These are phyloP conservation scores for Prunella strophiata DNA, from an alignment of 2,797 vertebrate species.

Conservation along the genomic window DNA sequence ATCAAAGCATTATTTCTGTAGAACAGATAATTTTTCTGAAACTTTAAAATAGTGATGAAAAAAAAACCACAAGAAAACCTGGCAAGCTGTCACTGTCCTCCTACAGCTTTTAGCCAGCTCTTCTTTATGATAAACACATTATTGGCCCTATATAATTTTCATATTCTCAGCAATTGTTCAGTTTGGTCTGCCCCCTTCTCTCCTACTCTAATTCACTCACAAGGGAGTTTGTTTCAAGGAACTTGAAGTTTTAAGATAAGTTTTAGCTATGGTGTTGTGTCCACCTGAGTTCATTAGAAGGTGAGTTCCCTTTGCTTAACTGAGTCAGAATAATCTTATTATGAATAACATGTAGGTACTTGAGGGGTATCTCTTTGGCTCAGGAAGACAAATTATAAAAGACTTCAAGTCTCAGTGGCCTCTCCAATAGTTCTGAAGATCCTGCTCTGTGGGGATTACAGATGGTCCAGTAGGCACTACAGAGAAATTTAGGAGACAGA, in stretches of 20 bases:
- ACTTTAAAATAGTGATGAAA: conserved; percentile 13
- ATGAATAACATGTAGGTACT: background rate
- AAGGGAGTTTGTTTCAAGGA: background rate
- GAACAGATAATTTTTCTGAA: conserved; percentile 22
- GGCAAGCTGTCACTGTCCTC: conserved; percentile 49
- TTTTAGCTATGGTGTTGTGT: background rate
- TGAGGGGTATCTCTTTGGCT: background rate
- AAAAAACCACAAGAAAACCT: background rate
- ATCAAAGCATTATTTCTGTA: conserved; percentile 4
- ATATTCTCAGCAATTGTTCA: conserved; percentile 8
- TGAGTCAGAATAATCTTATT: background rate
- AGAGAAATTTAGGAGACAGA: conserved; percentile 44
- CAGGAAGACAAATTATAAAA: background rate
- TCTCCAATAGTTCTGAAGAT: conserved; percentile 18
- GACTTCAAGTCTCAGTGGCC: background rate
- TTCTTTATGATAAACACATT: conserved; percentile 49
- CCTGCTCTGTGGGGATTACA: background rate
- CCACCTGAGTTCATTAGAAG: background rate
- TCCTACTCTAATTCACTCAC: background rate
- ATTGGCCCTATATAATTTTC: conserved; percentile 30
- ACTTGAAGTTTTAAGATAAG: background rate
- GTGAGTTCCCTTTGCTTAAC: background rate
- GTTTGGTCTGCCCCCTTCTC: conserved; percentile 24
- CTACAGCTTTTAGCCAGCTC: conserved; percentile 56
- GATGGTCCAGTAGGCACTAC: background rate